phyloP scores from a whole-genome alignment of 64 coral and sea anemone genomes.

The Montipora sp. region DNA sequence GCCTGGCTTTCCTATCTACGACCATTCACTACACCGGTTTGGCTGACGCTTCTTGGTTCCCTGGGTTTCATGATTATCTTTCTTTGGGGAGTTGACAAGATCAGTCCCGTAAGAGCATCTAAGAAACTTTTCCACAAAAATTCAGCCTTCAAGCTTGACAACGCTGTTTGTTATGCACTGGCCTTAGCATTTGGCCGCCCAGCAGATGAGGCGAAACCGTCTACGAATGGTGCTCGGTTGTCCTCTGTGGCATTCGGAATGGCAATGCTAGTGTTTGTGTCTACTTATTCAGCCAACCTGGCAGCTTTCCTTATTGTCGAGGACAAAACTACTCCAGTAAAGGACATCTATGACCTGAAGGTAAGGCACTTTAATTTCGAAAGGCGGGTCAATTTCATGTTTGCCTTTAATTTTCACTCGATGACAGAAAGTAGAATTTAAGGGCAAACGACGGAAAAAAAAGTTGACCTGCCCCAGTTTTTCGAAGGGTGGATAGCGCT shows the following conservation, averaged over 20 bases:
- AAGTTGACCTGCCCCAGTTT: no score
- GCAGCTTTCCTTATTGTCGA: slow-evolving; percentile 91
- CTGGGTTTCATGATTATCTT: slow-evolving; percentile 74
- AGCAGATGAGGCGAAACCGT: slow-evolving; percentile 81
- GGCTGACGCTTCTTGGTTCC: slow-evolving; percentile 81
- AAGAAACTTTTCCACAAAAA: slow-evolving; percentile 8
- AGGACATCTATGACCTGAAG: slow-evolving; percentile 89
- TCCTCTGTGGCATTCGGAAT: slow-evolving; percentile 89
- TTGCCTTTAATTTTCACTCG: no score
- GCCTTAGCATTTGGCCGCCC: slow-evolving; percentile 87
- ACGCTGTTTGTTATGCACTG: slow-evolving; percentile 88
- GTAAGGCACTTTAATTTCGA: slow-evolving; percentile 20
- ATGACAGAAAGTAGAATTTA: no score
- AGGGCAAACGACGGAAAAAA: no score
- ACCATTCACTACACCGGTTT: slow-evolving; percentile 81
- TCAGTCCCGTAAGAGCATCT: slow-evolving; percentile 51
- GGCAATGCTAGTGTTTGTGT: slow-evolving; percentile 90
- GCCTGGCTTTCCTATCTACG: slow-evolving; percentile 85
- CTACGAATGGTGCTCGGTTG: slow-evolving; percentile 77
- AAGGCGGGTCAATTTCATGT: no score
- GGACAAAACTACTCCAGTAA: slow-evolving; percentile 80
- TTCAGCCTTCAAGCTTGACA: slow-evolving; percentile 73
- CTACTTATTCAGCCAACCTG: slow-evolving; percentile 87
- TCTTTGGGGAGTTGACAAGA: slow-evolving; percentile 76
- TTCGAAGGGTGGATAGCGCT: no score